Conservation (phyloP, 2,888 invertebrate species). For the Polyploca ridens region DNA sequence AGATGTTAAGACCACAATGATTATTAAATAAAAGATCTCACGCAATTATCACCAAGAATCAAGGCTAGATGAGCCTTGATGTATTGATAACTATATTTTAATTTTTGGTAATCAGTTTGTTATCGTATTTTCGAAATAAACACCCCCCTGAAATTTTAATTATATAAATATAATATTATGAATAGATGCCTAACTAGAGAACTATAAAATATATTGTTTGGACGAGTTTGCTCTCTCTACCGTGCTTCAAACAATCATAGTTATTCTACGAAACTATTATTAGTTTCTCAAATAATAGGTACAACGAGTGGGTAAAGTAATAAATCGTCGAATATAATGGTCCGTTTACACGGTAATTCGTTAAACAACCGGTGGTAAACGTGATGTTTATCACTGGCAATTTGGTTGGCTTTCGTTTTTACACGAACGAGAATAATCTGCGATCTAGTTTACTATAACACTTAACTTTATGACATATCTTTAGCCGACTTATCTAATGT, state of each 20-base stretch:
- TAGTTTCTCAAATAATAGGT: background rate
- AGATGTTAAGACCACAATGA: no score
- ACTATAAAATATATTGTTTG: background rate
- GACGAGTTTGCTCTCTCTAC: background rate
- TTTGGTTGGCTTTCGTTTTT: slow-evolving; percentile 18
- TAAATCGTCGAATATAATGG: slow-evolving; percentile 12
- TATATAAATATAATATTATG: no score
- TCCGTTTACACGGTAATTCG: slow-evolving; percentile 23
- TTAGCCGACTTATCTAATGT: no score
- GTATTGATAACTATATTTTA: no score
- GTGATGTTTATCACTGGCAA: slow-evolving; percentile 22
- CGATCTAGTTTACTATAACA: slow-evolving; percentile 11
- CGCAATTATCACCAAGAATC: no score
- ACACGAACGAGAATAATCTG: slow-evolving; percentile 12
- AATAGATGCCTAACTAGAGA: no score
- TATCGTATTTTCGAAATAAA: no score
- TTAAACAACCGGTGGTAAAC: slow-evolving; percentile 15
- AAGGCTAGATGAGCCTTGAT: no score
- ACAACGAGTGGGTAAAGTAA: slow-evolving; percentile 3
- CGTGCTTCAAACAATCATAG: background rate
- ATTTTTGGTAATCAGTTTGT: no score
- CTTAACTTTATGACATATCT: background rate
- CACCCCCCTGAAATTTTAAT: no score
- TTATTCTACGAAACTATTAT: background rate
- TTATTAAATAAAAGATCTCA: no score